phyloP scores from a whole-genome alignment of 2,113 vertebrate genomes.

The Cheilinus undulatus region DNA sequence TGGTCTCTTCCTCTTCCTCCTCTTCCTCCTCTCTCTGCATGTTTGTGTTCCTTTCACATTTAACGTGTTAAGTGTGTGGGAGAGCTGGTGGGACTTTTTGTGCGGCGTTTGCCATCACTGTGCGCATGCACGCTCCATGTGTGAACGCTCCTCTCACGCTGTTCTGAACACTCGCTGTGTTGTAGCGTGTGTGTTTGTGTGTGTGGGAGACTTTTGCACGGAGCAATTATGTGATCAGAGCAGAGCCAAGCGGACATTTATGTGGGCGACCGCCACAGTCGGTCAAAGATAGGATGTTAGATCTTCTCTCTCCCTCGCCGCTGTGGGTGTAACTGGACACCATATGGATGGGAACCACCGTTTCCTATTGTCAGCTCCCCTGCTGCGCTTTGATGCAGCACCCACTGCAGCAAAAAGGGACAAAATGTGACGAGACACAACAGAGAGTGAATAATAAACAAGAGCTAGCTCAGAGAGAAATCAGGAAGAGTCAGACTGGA shows the following conservation, averaged over 20 bases:
- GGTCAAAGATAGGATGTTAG: slow-evolving; percentile 67
- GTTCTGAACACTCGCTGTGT: slow-evolving; percentile 19
- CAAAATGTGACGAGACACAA: slow-evolving; percentile 29
- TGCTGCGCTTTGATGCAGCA: slow-evolving; percentile 62
- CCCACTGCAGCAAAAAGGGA: slow-evolving; percentile 38
- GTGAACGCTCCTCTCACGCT: slow-evolving; percentile 25
- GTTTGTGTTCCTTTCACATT: slow-evolving; percentile 32
- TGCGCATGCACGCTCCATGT: not conserved
- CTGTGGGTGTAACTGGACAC: slow-evolving; percentile 50
- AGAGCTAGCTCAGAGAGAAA: not conserved
- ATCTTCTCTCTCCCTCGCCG: slow-evolving; percentile 42
- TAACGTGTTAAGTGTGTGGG: slow-evolving; percentile 55
- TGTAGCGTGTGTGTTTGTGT: slow-evolving; percentile 14
- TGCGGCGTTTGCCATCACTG: slow-evolving; percentile 25
- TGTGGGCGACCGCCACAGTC: slow-evolving; percentile 65
- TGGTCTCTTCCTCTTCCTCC: slow-evolving; percentile 1
- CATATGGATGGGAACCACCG: slow-evolving; percentile 67
- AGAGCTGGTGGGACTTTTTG: slow-evolving; percentile 54
- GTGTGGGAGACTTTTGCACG: slow-evolving; percentile 49
- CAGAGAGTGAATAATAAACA: not conserved
- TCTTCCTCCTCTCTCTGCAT: not conserved
- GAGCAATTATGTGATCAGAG: slow-evolving; percentile 79
- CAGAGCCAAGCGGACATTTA: slow-evolving; percentile 76
- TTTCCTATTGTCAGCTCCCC: slow-evolving; percentile 58
- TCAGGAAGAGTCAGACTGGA: not conserved